Evolutionary conservation across 2,797 vertebrate genomes (phyloP).

Genomic region (Corythornis leucogaster): DNA sequence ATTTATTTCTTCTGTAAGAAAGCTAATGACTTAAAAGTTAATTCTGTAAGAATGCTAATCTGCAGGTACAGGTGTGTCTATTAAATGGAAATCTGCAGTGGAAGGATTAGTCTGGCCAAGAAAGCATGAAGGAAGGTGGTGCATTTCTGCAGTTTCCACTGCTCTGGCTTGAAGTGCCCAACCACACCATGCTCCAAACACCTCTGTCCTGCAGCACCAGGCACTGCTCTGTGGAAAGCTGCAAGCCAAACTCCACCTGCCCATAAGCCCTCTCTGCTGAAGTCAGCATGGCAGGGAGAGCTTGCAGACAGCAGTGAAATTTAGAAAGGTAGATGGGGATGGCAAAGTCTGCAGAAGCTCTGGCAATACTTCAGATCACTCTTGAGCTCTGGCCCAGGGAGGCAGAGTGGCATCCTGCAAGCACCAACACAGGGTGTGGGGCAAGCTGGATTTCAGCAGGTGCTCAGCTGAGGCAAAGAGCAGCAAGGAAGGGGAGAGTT

Average conservation of each 20-base stretch:
- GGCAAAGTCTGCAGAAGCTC: neutral
- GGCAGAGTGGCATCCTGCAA: fast-evolving
- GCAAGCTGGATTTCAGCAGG: neutral
- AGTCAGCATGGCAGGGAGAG: neutral
- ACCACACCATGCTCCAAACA: neutral
- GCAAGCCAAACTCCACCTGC: neutral
- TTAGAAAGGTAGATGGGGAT: neutral
- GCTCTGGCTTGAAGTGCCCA: neutral
- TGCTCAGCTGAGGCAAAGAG: neutral
- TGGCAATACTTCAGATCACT: neutral
- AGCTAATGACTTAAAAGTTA: neutral
- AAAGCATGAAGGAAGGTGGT: neutral
- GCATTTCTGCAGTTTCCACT: neutral
- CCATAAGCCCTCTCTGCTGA: neutral
- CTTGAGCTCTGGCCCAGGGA: fast-evolving
- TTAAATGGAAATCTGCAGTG: neutral
- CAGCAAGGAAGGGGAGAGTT: neutral
- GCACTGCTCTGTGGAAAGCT: neutral
- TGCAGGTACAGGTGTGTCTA: neutral
- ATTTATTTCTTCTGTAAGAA: neutral
- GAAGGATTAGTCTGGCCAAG: neutral
- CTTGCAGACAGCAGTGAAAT: neutral
- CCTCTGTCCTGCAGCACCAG: neutral
- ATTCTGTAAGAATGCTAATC: neutral
- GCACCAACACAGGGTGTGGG: fast-evolving